phyloP scores from a whole-genome alignment of 2,113 vertebrate species.

The Coreoperca whiteheadi region DNA sequence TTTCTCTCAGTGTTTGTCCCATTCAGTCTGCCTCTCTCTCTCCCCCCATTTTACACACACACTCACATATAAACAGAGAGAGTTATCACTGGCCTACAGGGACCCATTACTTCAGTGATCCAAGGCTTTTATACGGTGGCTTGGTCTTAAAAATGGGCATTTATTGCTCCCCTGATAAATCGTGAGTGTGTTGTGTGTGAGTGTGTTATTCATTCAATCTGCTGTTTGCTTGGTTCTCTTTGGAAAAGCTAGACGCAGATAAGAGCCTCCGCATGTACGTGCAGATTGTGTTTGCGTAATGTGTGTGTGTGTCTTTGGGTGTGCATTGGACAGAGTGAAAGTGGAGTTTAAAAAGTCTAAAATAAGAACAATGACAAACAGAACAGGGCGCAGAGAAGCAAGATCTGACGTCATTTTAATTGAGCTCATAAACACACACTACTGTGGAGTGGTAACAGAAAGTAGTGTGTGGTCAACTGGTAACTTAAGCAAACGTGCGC shows the following conservation, averaged over 20 bases:
- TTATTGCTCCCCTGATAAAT: slow-evolving; percentile 73
- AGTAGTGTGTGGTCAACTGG: background rate
- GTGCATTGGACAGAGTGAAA: background rate
- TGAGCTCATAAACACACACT: background rate
- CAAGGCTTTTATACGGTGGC: slow-evolving; percentile 71
- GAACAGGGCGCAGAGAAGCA: background rate
- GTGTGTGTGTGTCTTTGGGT: background rate
- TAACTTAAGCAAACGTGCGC: no score
- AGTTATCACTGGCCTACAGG: slow-evolving; percentile 74
- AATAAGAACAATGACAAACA: background rate
- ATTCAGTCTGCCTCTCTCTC: slow-evolving; percentile 16
- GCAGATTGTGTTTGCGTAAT: background rate
- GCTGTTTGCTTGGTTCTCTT: slow-evolving; percentile 31
- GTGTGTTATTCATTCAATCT: slow-evolving; percentile 47
- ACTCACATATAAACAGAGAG: slow-evolving; percentile 41
- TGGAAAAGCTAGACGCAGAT: slow-evolving; percentile 2
- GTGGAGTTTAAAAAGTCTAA: background rate
- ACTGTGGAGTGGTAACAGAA: background rate
- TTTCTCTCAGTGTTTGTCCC: slow-evolving; percentile 60
- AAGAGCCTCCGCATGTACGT: background rate
- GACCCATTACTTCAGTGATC: slow-evolving; percentile 73
- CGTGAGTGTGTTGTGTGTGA: slow-evolving; percentile 22
- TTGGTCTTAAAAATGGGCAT: slow-evolving; percentile 74
- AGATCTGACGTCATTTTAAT: background rate
- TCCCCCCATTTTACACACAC: background rate